Conservation (phyloP, 1,140 invertebrate genomes). For the Lepidostoma basale region DNA sequence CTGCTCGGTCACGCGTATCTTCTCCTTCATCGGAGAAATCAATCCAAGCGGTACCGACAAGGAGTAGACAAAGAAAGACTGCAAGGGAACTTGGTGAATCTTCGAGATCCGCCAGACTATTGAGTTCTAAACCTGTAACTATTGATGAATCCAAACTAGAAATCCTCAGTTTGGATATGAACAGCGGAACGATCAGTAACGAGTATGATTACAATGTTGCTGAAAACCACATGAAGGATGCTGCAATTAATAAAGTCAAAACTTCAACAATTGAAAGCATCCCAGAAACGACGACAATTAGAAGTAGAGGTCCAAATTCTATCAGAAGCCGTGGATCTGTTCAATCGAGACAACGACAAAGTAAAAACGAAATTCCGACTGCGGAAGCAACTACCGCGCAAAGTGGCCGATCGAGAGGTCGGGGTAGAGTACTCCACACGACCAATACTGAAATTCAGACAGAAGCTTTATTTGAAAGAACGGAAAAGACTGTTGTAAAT, state of each 20-base stretch:
- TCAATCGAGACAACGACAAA: slow-evolving; percentile 3
- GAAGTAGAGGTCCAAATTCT: slow-evolving; percentile 14
- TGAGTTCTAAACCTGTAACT: neutral
- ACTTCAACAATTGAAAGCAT: neutral
- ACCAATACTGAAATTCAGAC: slow-evolving; percentile 20
- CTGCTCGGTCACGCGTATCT: neutral
- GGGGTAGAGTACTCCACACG: slow-evolving; percentile 30
- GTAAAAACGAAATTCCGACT: neutral
- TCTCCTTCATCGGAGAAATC: neutral
- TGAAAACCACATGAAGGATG: slow-evolving; percentile 19
- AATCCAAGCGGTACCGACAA: neutral
- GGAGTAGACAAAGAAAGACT: slow-evolving; percentile 20
- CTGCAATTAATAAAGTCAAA: slow-evolving; percentile 1
- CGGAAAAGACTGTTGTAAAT: slow-evolving; percentile 26
- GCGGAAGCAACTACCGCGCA: neutral
- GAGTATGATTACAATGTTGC: slow-evolving; percentile 21
- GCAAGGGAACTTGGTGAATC: neutral
- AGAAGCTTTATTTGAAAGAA: slow-evolving; percentile 40
- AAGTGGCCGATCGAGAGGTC: slow-evolving; percentile 10
- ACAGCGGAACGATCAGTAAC: slow-evolving; percentile 25
- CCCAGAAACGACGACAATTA: neutral
- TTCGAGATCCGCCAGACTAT: neutral
- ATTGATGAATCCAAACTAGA: slow-evolving; percentile 44
- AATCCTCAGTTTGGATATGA: slow-evolving; percentile 44
- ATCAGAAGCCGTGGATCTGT: neutral